Evolutionary conservation across 35 echinoderm and acorn worm species (phyloP), one percentile per base, ranked within the genome.

Genomic region (Stichopus chloronotus): DNA sequence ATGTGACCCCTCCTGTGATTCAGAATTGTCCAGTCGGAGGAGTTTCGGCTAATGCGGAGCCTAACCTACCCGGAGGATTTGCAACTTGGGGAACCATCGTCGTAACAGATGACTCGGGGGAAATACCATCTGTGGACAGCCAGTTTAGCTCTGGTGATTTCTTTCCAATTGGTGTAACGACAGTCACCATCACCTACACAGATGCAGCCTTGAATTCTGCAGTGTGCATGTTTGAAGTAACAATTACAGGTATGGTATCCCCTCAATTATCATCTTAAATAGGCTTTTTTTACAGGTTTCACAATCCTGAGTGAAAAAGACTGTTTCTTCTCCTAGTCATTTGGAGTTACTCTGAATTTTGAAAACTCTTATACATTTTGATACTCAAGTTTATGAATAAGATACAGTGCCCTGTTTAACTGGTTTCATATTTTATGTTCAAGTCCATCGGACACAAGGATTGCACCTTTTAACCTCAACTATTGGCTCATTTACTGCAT

Each of bases 51-150:
- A 12, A 10, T 16, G 54, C 60, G 63, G 81, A 84, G 25, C 20
- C 4, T 60, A 78, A 63, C 56, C 19, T 82, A 14, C 57, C 59
- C 4, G 59, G 59, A 55, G 63, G 78, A 54, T 92, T 82, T 84
- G 63, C 91, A 24, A 94, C 87, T 19, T 89, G 87, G 87, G 76
- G 82, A 78, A 78, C 96, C 94, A 54, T 72, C 16, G 94, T 72
- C 43, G 96, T 87, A 5, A 89, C 78, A 11, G 96, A 98, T 72
- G 79, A 95, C 60, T 92, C 94, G 76, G 96, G 96, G 4, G 14
- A 58, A n/a, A 76, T 77, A 5, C 92, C 92, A 55, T 83, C 88
- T 43, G 80, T 93, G 56, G 58, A 78, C 21, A 56, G 63, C 16
- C 88, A 91, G 17, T 88, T 95, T 65, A 59, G 65, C 52, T 88